These are phyloP conservation scores for Zaprionus camerounensis DNA, from an alignment of 1,140 invertebrate genomes.

Conservation along the genomic window DNA sequence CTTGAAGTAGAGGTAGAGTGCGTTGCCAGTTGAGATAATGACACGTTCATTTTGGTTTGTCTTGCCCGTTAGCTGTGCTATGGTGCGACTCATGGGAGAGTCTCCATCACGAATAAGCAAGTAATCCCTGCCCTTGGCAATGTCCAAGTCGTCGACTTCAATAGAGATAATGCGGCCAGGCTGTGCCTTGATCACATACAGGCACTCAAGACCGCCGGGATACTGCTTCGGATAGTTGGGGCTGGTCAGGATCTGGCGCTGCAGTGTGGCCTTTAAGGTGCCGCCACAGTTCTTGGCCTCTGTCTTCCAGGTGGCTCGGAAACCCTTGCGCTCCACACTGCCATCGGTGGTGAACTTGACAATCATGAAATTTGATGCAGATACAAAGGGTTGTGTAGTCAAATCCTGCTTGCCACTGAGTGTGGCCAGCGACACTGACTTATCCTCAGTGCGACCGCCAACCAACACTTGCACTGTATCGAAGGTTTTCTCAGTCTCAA, in stretches of 20 bases:
- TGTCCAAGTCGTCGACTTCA: constrained; percentile 95
- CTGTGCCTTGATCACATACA: constrained; percentile 96
- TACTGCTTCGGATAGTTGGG: constrained; percentile 96
- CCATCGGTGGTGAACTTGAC: constrained; percentile 98
- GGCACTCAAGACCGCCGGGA: constrained; percentile 96
- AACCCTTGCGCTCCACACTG: constrained; percentile 96
- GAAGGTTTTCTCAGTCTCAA: constrained; percentile 98
- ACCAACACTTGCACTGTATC: constrained; percentile 98
- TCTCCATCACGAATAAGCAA: constrained; percentile 95
- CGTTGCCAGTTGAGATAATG: constrained; percentile 95
- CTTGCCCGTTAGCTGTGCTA: constrained; percentile 92
- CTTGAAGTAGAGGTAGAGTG: constrained; percentile 96
- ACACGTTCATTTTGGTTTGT: constrained; percentile 91
- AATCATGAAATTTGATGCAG: constrained; percentile 99
- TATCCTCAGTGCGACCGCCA: constrained; percentile 97
- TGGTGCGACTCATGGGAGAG: constrained; percentile 91
- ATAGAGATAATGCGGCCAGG: constrained; percentile 94
- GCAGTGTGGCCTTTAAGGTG: constrained; percentile 91
- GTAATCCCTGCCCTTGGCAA: constrained; percentile 94
- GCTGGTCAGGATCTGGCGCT: constrained; percentile 93
- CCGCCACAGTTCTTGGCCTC: constrained; percentile 96
- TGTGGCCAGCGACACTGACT: constrained; percentile 95
- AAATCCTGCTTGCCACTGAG: constrained; percentile 95
- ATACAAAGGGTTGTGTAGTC: constrained; percentile 93
- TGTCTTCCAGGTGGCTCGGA: constrained; percentile 96